Evolutionary conservation across 1,140 invertebrate species (phyloP).

Genomic region (Phortica variegata): DNA sequence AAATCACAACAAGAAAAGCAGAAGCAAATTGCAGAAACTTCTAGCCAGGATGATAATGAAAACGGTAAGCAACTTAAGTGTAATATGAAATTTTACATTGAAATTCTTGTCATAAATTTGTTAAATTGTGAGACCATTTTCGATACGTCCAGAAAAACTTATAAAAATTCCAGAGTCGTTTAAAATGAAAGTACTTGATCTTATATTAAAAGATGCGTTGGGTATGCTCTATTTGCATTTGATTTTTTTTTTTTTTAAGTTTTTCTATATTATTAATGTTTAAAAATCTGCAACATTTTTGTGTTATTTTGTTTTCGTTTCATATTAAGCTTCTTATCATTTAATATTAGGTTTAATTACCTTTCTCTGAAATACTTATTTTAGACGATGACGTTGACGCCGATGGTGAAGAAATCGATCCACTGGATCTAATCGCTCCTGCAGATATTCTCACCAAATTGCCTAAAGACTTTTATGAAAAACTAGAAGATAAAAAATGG

Average conservation of each 20-base stretch:
- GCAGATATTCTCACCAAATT: slow-evolving; percentile 91
- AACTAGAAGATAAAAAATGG: slow-evolving; percentile 97
- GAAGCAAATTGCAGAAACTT: slow-evolving; percentile 63
- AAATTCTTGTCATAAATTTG: too few relatives aligned
- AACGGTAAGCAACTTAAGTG: too few relatives aligned
- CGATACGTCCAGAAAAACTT: too few relatives aligned
- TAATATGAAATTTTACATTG: too few relatives aligned
- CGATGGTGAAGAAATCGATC: slow-evolving; percentile 76
- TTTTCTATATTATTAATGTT: too few relatives aligned
- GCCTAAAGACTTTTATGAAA: slow-evolving; percentile 95
- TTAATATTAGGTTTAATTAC: not conserved
- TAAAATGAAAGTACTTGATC: too few relatives aligned
- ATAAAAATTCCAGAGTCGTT: too few relatives aligned
- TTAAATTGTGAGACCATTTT: too few relatives aligned
- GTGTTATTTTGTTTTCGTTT: not conserved
- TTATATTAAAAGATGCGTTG: too few relatives aligned
- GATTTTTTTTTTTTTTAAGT: slow-evolving; percentile 5
- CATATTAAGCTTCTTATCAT: not conserved
- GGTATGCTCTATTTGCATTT: too few relatives aligned
- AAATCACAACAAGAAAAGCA: slow-evolving; percentile 86
- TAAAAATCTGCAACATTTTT: not conserved
- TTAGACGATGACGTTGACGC: slow-evolving; percentile 60
- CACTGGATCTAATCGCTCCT: slow-evolving; percentile 86
- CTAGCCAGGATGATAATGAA: slow-evolving; percentile 58
- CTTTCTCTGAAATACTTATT: not conserved